Evolutionary conservation across 2,888 invertebrate species (phyloP), one percentile per base, ranked within the genome.

Genomic region (Rotaria sp.): DNA sequence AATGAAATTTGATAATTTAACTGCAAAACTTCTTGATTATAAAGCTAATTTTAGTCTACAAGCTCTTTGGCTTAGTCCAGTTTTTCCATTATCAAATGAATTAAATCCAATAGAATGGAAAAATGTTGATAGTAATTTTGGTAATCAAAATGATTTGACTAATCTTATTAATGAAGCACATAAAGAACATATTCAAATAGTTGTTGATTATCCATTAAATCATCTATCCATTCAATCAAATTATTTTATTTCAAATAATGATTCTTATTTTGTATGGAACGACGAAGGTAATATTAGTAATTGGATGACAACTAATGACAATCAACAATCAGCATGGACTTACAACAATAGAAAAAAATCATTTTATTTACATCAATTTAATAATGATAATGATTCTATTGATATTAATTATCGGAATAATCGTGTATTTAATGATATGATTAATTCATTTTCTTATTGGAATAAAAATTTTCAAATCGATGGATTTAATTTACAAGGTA

Each of bases 131-230:
- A n/a, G 5, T 41, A 80, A 11, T 45, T 38, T 80, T 15, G 80
- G 80, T 15, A 10, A 26, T 10, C 4, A 45, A 45, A 45, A 1
- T n/a, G 45, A 26, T n/a, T n/a, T 80, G 11, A 80, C 13, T 18
- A 80, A 41, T n/a, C n/a, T 80, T 15, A 45, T 45, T 13, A 11
- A 45, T n/a, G n/a, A 11, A 15, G 41, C 80, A 11, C 45, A 26
- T 80, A 45, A 45, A 1, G n/a, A 45, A 13, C 5, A 45, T 45
- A 26, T 80, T 80, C 41, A n/a, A 45, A 45, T 80, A 13, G 15
- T 80, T 26, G n/a, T 80, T 45, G 80, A 80, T 80, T 80, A n/a
- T 45, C 80, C 80, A 45, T 24, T 80, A n/a, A 80, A 80, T 80
- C 80, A 80, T 80, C 26, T 80, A 45, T 80, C 80, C 0, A 45